Percentiles rank a stretch among this genome's conserved stretches.
These are phyloP conservation scores for Craterocephalus amniculus DNA, from an alignment of 2,797 vertebrate species.

Conservation along the genomic window DNA sequence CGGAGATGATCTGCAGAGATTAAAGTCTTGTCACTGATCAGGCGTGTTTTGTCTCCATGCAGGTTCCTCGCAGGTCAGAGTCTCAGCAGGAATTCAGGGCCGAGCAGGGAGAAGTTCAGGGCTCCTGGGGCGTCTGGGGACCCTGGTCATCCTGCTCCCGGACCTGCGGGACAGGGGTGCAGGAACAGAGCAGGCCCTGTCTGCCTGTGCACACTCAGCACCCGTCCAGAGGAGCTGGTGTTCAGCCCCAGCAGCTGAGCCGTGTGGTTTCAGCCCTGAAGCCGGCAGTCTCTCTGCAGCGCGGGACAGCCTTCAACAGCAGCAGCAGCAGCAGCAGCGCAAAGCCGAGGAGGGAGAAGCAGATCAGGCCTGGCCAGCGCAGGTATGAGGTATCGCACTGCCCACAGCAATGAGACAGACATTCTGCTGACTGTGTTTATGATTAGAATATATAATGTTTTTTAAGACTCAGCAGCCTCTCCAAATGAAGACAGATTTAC, in stretches of 20 bases:
- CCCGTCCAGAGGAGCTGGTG: conserved; percentile 45
- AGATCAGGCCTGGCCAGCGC: conserved; percentile 56
- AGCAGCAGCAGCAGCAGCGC: conserved; percentile 55
- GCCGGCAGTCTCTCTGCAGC: conserved; percentile 82
- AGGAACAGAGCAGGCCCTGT: conserved; percentile 90
- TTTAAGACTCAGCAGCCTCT: not conserved
- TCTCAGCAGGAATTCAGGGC: conserved; percentile 68
- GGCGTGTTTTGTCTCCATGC: conserved; percentile 38
- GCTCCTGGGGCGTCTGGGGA: conserved; percentile 92
- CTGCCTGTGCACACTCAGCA: conserved; percentile 79
- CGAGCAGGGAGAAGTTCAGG: conserved; percentile 70
- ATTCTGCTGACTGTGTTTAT: conserved; percentile 3
- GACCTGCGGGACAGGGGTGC: conserved; percentile 91
- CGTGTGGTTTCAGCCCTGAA: conserved; percentile 68
- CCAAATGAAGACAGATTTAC: not conserved
- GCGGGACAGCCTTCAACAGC: conserved; percentile 60
- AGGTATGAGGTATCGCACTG: conserved; percentile 58
- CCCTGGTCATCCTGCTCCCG: conserved; percentile 91
- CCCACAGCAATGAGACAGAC: not conserved
- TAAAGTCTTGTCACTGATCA: conserved; percentile 39
- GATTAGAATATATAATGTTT: not conserved
- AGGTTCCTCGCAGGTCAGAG: conserved; percentile 88
- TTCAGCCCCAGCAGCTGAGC: conserved; percentile 35
- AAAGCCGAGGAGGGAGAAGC: conserved; percentile 61
- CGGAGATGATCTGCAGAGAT: conserved; percentile 47